These are phyloP conservation scores for Ceratitis capitata DNA, from an alignment of 1,140 invertebrate species.

Conservation along the genomic window DNA sequence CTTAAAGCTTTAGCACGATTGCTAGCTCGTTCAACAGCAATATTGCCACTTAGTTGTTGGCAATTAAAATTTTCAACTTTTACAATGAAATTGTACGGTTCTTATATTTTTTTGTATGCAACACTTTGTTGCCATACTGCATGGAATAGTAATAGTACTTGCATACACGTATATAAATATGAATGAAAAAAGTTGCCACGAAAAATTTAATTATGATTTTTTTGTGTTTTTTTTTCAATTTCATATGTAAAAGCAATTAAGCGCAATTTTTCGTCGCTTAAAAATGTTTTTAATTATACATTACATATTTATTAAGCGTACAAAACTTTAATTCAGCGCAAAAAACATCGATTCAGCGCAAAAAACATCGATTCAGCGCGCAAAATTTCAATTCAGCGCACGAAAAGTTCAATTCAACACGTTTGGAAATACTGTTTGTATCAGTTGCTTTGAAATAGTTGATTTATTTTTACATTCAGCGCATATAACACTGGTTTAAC, in stretches of 20 bases:
- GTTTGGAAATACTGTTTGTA: too few species aligned
- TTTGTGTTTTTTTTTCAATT: background rate
- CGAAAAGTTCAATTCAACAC: background rate
- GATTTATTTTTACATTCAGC: too few species aligned
- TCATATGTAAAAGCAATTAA: background rate
- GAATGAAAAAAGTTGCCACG: too few species aligned
- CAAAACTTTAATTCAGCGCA: background rate
- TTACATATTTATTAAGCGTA: background rate
- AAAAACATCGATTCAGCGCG: background rate
- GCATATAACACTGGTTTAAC: too few species aligned
- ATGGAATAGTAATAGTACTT: too few species aligned
- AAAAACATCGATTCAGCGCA: background rate
- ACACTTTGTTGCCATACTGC: too few species aligned
- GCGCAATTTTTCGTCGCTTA: background rate
- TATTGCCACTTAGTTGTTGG: constrained; percentile 28
- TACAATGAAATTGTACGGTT: constrained; percentile 8
- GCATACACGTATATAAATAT: too few species aligned
- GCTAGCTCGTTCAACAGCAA: background rate
- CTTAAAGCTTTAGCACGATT: background rate
- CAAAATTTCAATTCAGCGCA: background rate
- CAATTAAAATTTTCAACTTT: constrained; percentile 25
- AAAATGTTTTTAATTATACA: background rate
- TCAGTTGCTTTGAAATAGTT: too few species aligned
- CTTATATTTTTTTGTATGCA: constrained; percentile 3
- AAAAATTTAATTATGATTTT: too few species aligned